Evolutionary conservation across 53 echinoderm and acorn worm species (phyloP).

Genomic region (Apostichopus leukothele): DNA sequence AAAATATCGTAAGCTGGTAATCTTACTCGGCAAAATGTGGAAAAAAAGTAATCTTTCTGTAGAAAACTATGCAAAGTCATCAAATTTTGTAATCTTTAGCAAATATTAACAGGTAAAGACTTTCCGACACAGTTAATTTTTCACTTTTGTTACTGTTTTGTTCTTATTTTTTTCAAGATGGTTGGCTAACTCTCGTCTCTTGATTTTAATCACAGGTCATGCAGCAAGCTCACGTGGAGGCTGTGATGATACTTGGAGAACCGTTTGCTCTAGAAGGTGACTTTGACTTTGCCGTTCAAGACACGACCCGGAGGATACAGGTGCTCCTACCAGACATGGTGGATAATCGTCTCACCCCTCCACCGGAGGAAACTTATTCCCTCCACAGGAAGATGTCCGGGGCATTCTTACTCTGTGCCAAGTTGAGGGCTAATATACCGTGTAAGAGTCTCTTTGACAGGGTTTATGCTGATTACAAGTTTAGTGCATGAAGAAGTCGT

Average conservation of each 20-base stretch:
- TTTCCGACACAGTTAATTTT: too few species aligned
- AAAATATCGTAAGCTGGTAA: too few species aligned
- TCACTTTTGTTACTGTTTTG: too few species aligned
- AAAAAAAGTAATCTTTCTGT: too few species aligned
- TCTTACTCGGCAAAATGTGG: too few species aligned
- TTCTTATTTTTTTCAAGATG: too few species aligned
- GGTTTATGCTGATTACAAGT: conserved; percentile 53
- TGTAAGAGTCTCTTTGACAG: conserved; percentile 90
- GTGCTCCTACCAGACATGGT: conserved; percentile 80
- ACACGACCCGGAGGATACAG: conserved; percentile 88
- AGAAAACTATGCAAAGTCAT: too few species aligned
- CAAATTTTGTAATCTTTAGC: too few species aligned
- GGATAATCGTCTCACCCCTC: conserved; percentile 75
- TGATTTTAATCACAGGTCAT: conserved; percentile 57
- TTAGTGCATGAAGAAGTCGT: conserved; percentile 26
- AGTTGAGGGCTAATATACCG: conserved; percentile 79
- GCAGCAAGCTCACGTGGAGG: conserved; percentile 91
- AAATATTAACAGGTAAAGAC: too few species aligned
- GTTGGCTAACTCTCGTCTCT: background rate
- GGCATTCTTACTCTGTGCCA: conserved; percentile 88
- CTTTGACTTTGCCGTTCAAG: conserved; percentile 84
- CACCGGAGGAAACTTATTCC: conserved; percentile 96
- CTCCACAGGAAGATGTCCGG: conserved; percentile 95
- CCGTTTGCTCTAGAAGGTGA: conserved; percentile 59
- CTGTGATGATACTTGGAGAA: conserved; percentile 97